These are phyloP conservation scores for Dryomyza anilis DNA, from an alignment of 2,888 invertebrate genomes.

Conservation along the genomic window DNA sequence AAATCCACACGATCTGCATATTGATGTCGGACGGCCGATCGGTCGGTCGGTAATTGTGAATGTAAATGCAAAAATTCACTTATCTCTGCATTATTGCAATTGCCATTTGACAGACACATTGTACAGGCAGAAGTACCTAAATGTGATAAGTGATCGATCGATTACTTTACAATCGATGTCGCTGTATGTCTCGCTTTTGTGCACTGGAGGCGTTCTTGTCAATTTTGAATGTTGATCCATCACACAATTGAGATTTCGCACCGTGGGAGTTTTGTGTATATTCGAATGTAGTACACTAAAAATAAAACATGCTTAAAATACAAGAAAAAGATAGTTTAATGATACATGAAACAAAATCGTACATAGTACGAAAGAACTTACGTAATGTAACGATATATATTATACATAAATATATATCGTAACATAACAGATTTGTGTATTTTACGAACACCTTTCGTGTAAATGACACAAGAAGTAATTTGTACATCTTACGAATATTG, in stretches of 20 bases:
- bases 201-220: neutral
- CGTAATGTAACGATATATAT: too few relatives aligned
- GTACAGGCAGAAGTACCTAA: neutral
- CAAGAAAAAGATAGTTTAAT: neutral
- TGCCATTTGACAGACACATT: too few relatives aligned
- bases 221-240: conserved; percentile 6
- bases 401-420: too few relatives aligned
- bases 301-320: too few relatives aligned
- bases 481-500: too few relatives aligned
- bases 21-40: neutral
- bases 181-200: neutral
- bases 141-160: conserved; percentile 3
- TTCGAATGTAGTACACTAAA: neutral
- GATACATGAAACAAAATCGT: neutral
- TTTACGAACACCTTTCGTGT: too few relatives aligned
- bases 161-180: neutral
- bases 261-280: conserved; percentile 3
- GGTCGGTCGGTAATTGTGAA: conserved; percentile 3
- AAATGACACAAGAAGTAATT: too few relatives aligned
- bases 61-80: neutral
- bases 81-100: neutral
- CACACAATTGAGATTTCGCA: neutral
- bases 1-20: too few relatives aligned
- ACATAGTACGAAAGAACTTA: neutral
- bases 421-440: neutral